Base-by-base conservation (phyloP, 1,140 invertebrate genomes). In the Rhyzopertha dominica region DNA sequence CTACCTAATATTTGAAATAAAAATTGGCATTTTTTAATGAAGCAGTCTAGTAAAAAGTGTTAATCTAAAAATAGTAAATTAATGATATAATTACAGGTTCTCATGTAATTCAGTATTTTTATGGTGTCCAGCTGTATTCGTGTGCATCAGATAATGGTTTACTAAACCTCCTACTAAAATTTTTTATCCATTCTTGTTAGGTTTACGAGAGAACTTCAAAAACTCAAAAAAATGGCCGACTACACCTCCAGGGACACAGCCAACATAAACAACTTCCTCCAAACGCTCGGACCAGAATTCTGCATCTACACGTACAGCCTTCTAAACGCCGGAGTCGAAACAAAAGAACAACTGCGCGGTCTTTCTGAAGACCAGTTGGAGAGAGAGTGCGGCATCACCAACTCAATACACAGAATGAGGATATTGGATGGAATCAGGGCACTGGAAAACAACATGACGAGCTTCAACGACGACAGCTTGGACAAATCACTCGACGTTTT, bases 281-380 rank as follows among this genome's bases (percentile, higher is more conserved):
- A 86, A 63, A 78, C 74, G 10, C 80, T 99, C 26, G 90, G 87
- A 5, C 79, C 82, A 5, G 94, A 98, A 62, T 95, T 95, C 66
- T 87, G 87, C 10, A 94, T 93, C 43, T 99, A 99, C 65, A 97
- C 95, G 0, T 99, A 99, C 66, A 83, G 85, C 37, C 93, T 99
- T 87, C 67, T 99, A 5, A 91, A 94, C 59, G 85, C 90, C 25
- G 95, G 96, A 1, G 86, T 98, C 8, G 93, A 98, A 63, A 64
- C 56, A 17, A 87, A 85, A 61, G 84, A 87, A 32, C 84, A 80
- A 0, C 75, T 94, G 20, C 76, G 81, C 45, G 80, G 79, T 30
- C 67, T 98, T 4, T 87, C 83, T 17, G 95, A 98, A 56, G 94
- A 98, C 47, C 91, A 97, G 62, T 71, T 99, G 24, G 69, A 84